These are phyloP conservation scores for Notarius lentiginosus DNA, from an alignment of 2,113 vertebrate genomes.

Conservation along the genomic window DNA sequence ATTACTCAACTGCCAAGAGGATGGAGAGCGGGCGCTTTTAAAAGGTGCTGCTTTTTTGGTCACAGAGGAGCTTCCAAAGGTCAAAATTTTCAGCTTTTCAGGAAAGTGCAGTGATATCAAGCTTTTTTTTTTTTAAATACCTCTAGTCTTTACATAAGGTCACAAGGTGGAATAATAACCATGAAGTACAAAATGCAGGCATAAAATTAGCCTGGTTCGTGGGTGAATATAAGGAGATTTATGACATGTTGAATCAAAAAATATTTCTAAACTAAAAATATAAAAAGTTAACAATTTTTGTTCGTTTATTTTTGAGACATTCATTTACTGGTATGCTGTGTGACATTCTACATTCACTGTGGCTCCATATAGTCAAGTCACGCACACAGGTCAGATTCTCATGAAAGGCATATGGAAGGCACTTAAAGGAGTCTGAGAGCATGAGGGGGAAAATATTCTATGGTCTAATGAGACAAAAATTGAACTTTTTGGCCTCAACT, in stretches of 20 bases:
- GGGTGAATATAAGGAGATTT: neutral
- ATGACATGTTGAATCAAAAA: neutral
- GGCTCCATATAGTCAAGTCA: neutral
- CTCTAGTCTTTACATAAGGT: neutral
- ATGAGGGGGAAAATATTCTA: neutral
- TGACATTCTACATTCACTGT: too few relatives aligned
- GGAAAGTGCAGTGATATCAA: neutral
- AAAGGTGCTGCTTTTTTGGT: neutral
- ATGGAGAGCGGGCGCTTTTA: neutral
- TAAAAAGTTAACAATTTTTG: too few relatives aligned
- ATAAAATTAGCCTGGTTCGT: neutral
- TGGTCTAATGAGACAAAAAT: neutral
- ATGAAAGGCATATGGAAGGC: neutral
- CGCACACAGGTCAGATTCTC: neutral
- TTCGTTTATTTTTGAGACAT: neutral
- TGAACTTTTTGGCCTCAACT: neutral
- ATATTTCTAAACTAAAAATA: neutral
- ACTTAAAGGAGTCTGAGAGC: neutral
- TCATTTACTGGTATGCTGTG: too few relatives aligned
- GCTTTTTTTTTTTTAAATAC: neutral
- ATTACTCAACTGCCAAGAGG: neutral
- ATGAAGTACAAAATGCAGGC: neutral
- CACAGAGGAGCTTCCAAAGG: neutral
- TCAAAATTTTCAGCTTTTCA: neutral
- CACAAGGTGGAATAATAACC: neutral